Evolutionary conservation across 2,888 invertebrate species (phyloP).

Genomic region (Xiphydria camelus): DNA sequence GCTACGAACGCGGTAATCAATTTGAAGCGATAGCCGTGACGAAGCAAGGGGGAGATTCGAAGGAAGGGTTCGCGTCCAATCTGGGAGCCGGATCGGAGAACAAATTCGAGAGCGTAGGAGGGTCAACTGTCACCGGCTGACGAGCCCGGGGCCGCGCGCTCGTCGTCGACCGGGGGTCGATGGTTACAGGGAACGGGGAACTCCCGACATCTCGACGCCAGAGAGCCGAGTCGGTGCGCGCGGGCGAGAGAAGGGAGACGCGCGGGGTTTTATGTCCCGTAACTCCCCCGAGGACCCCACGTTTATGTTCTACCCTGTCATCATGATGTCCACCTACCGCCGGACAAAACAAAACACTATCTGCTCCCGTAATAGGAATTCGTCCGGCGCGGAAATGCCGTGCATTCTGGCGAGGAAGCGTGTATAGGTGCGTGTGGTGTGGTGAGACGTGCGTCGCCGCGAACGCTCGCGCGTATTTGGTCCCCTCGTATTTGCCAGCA

Average conservation of each 20-base stretch:
- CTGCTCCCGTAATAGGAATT: slow-evolving; percentile 21
- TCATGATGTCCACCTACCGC: slow-evolving; percentile 51
- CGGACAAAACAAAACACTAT: slow-evolving; percentile 52
- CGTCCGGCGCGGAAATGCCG: slow-evolving; percentile 10
- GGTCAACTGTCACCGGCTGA: slow-evolving; percentile 48
- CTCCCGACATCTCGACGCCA: slow-evolving; percentile 56
- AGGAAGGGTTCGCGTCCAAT: not conserved
- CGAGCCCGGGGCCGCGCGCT: slow-evolving; percentile 30
- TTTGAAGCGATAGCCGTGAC: too few relatives aligned
- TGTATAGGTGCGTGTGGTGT: not conserved
- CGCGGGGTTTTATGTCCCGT: slow-evolving; percentile 55
- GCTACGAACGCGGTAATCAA: too few relatives aligned
- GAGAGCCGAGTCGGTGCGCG: too few relatives aligned
- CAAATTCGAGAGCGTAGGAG: slow-evolving; percentile 33
- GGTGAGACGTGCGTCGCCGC: too few relatives aligned
- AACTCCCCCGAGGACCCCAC: slow-evolving; percentile 52
- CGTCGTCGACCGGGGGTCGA: too few relatives aligned
- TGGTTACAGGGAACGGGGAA: slow-evolving; percentile 28
- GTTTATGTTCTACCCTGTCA: slow-evolving; percentile 53
- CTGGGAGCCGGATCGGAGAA: not conserved
- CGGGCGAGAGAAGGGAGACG: slow-evolving; percentile 36
- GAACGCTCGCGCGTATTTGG: too few relatives aligned
- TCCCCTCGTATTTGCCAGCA: too few relatives aligned
- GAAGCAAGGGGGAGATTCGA: too few relatives aligned
- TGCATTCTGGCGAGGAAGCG: slow-evolving; percentile 12